A percentile compares a stretch with the other conserved stretches of the same genome.
phyloP scores from a whole-genome alignment of 23 tunicate species.

The Botrylloides violaceus region DNA sequence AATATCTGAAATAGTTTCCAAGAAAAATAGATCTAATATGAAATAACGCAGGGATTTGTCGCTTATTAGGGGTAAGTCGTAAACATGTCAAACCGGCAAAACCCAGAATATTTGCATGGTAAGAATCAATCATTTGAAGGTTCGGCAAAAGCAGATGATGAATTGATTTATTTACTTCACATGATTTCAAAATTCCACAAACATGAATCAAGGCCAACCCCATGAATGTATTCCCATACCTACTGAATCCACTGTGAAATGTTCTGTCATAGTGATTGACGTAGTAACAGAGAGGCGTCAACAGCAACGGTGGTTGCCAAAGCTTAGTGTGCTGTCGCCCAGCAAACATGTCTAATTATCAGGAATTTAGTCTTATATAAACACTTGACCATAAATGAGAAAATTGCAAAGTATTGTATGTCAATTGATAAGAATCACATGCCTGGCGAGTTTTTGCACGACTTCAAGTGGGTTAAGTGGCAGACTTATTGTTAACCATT shows the following conservation, averaged over 20 bases:
- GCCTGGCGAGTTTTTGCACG: slow-evolving; percentile 1
- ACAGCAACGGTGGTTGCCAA: background rate
- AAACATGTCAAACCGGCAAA: too few relatives aligned
- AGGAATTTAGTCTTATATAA: background rate
- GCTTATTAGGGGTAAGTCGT: too few relatives aligned
- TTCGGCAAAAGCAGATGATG: too few relatives aligned
- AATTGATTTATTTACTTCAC: too few relatives aligned
- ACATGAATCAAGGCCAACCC: too few relatives aligned
- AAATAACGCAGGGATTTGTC: too few relatives aligned
- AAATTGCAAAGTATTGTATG: background rate
- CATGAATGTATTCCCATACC: too few relatives aligned
- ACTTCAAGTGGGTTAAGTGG: background rate
- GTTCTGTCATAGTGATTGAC: background rate
- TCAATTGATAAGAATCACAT: background rate
- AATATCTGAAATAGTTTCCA: too few relatives aligned
- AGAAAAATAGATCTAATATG: too few relatives aligned
- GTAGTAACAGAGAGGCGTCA: background rate
- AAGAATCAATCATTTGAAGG: background rate
- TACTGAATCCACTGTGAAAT: too few relatives aligned
- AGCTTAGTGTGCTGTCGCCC: background rate
- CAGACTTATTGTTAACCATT: background rate
- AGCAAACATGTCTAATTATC: background rate
- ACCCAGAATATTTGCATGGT: background rate
- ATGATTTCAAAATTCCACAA: too few relatives aligned
- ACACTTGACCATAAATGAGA: background rate